Percentiles rank a stretch among this genome's conserved stretches.
These are phyloP conservation scores for Amphipoea lucens DNA, from an alignment of 2,888 invertebrate genomes.

Conservation along the genomic window DNA sequence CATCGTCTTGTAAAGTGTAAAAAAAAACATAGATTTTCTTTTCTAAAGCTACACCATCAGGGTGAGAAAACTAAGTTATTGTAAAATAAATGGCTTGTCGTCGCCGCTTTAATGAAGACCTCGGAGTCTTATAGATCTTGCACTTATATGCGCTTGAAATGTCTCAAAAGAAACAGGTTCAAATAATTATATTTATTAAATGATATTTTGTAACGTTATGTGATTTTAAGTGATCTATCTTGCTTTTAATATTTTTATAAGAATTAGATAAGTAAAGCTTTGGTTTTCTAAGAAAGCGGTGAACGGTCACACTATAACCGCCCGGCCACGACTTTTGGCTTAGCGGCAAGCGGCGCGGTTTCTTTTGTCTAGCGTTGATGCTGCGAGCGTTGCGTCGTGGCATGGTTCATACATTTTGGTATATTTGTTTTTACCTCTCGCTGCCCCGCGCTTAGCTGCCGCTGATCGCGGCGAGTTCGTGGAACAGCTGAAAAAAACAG, in stretches of 20 bases:
- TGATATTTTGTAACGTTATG: neutral
- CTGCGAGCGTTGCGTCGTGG: no score
- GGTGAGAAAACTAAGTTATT: constrained; percentile 41
- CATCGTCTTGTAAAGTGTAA: neutral
- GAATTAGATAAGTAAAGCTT: neutral
- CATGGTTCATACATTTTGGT: no score
- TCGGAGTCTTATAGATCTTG: constrained; percentile 16
- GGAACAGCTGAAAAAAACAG: neutral
- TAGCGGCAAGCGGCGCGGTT: no score
- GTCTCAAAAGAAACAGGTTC: neutral
- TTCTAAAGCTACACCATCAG: neutral
- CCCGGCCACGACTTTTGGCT: no score
- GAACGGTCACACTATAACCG: neutral
- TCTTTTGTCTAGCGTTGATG: no score
- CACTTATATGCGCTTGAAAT: constrained; percentile 5
- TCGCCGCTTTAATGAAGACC: constrained; percentile 16
- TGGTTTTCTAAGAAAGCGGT: neutral
- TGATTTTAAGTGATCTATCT: neutral
- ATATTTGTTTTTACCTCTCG: no score
- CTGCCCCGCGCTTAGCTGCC: no score
- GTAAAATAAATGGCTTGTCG: constrained; percentile 34
- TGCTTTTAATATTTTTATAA: neutral
- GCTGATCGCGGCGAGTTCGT: no score
- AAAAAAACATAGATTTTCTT: neutral
- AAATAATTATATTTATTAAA: neutral